Conservation (phyloP, 1,140 invertebrate species). For the Calephelis virginiensis region DNA sequence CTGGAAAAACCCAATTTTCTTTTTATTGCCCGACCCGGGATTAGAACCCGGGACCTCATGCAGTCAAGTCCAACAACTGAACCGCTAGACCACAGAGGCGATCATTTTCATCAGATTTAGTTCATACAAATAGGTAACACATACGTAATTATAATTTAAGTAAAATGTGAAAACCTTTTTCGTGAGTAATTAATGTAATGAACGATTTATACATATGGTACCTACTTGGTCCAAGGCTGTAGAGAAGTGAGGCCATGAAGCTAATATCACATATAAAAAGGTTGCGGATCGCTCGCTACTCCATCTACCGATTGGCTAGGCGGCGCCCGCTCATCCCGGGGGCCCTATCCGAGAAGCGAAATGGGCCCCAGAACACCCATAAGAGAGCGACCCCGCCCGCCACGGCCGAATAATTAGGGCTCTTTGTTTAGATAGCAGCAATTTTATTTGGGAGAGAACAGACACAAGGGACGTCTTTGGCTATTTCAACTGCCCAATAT, state of each 20-base stretch:
- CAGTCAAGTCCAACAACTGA: too few species aligned
- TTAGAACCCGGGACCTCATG: too few species aligned
- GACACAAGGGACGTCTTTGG: slow-evolving; percentile 71
- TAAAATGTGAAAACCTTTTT: too few species aligned
- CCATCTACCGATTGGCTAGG: slow-evolving; percentile 77
- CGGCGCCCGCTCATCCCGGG: slow-evolving; percentile 72
- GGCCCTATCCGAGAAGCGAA: slow-evolving; percentile 78
- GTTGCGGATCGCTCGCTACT: slow-evolving; percentile 74
- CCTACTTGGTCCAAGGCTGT: slow-evolving; percentile 16
- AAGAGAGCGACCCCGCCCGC: slow-evolving; percentile 78
- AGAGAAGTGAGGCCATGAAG: slow-evolving; percentile 56
- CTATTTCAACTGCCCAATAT: slow-evolving; percentile 72
- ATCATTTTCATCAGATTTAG: too few species aligned
- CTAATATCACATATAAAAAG: slow-evolving; percentile 74
- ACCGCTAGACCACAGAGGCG: too few species aligned
- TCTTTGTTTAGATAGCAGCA: slow-evolving; percentile 80
- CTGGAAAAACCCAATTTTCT: too few species aligned
- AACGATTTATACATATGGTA: slow-evolving; percentile 8
- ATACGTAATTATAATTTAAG: too few species aligned
- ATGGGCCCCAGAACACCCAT: slow-evolving; percentile 79
- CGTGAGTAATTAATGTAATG: neutral
- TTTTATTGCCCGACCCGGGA: too few species aligned
- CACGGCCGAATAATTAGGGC: slow-evolving; percentile 80
- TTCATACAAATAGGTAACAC: too few species aligned
- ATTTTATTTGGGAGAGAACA: slow-evolving; percentile 79